Evolutionary conservation across 2,113 vertebrate species (phyloP).

Genomic region (Sylvilagus bachmani): DNA sequence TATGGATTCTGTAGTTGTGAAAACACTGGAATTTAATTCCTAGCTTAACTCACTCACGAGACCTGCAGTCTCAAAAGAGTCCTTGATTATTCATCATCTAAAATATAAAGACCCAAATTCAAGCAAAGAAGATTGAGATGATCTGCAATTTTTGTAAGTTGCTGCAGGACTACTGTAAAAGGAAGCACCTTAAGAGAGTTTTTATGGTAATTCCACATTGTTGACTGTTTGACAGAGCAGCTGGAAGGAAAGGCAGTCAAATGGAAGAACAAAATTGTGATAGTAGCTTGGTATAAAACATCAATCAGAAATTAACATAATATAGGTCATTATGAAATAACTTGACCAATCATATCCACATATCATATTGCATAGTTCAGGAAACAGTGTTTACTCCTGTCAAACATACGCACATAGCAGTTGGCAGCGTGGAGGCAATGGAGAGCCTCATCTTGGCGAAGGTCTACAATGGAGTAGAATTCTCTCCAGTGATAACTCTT

Average conservation of each 20-base stretch:
- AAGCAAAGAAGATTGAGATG: background rate
- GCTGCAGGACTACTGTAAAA: background rate
- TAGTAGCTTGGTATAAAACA: background rate
- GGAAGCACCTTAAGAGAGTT: background rate
- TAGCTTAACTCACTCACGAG: background rate
- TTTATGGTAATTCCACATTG: background rate
- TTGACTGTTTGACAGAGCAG: background rate
- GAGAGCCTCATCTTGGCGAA: background rate
- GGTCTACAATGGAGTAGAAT: background rate
- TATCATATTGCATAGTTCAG: background rate
- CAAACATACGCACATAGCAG: background rate
- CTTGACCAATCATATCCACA: conserved; percentile 22
- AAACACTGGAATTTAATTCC: background rate
- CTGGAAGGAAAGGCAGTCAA: background rate
- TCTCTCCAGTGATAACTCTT: background rate
- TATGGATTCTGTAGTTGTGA: background rate
- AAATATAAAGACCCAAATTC: conserved; percentile 44
- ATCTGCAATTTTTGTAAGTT: background rate
- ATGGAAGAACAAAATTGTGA: background rate
- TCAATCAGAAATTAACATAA: background rate
- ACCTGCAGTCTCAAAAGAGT: background rate
- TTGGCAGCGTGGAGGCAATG: too few species aligned
- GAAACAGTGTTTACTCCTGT: background rate
- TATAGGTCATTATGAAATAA: background rate
- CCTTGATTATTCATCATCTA: background rate